A percentile compares a stretch with the other conserved stretches of the same genome.
Conservation (phyloP, 2,888 invertebrate genomes). For the Sarcophaga caerulescens region DNA sequence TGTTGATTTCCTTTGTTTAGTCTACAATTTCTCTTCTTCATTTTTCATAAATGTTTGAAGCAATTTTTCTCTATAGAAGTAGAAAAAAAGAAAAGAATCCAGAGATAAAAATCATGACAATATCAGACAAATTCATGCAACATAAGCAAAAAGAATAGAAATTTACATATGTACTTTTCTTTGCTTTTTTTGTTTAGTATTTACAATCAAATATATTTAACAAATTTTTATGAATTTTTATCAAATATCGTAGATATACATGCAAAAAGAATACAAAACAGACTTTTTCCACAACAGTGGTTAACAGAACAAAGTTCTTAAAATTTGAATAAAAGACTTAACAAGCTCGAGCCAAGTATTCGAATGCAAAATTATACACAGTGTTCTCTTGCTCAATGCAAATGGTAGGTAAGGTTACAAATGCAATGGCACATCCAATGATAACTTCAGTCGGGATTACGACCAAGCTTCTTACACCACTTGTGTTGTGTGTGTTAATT, state of each 20-base stretch:
- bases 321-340: no score
- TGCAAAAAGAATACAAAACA: not conserved
- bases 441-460: no score
- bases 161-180: not conserved
- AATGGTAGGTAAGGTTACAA: no score
- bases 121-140: slow-evolving; percentile 45
- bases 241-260: not conserved
- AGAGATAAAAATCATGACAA: slow-evolving; percentile 29
- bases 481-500: no score
- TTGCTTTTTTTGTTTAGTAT: not conserved
- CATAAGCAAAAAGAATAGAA: slow-evolving; percentile 18
- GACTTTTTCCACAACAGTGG: no score
- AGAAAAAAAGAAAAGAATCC: not conserved
- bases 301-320: no score
- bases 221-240: slow-evolving; percentile 39
- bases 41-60: slow-evolving; percentile 28
- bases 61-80: not conserved
- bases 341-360: no score
- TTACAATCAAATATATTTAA: slow-evolving; percentile 40
- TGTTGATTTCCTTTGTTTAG: not conserved
- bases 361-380: no score
- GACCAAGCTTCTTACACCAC: no score
- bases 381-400: no score
- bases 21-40: slow-evolving; percentile 2
- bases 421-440: no score